Conservation (phyloP, 2,797 vertebrate species). For the Amblyopsis hoosieri region DNA sequence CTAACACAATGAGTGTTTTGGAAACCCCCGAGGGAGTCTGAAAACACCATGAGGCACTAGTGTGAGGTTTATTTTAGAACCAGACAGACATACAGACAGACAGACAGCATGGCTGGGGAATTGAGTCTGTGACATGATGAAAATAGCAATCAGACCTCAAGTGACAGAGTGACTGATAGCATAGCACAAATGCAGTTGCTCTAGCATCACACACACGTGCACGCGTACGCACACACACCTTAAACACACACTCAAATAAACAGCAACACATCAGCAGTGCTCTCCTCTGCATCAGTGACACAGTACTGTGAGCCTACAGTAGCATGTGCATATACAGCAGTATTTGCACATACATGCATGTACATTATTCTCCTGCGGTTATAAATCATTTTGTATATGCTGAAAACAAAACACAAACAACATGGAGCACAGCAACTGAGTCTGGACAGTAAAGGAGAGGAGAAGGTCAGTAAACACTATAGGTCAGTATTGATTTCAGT, state of each 20-base stretch:
- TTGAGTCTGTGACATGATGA: slow-evolving; percentile 26
- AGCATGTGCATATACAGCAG: no score
- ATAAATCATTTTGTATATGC: neutral
- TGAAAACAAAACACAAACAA: neutral
- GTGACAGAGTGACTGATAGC: slow-evolving; percentile 41
- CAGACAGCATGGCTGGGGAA: slow-evolving; percentile 7
- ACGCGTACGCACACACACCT: neutral
- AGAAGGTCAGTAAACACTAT: neutral
- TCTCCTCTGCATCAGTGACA: neutral
- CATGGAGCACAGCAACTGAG: neutral
- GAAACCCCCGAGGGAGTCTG: no score
- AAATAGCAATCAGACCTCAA: slow-evolving; percentile 34
- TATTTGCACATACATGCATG: no score
- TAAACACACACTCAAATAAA: no score
- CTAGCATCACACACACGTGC: neutral
- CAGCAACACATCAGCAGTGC: neutral
- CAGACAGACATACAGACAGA: neutral
- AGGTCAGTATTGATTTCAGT: slow-evolving; percentile 9
- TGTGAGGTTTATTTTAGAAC: neutral
- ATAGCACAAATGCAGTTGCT: slow-evolving; percentile 1
- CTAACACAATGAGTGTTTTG: neutral
- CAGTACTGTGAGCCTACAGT: no score
- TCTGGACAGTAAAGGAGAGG: neutral
- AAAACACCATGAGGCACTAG: neutral
- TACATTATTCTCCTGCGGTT: no score